Evolutionary conservation across 2,113 vertebrate genomes (phyloP).

Genomic region (Phaethornis superciliosus): DNA sequence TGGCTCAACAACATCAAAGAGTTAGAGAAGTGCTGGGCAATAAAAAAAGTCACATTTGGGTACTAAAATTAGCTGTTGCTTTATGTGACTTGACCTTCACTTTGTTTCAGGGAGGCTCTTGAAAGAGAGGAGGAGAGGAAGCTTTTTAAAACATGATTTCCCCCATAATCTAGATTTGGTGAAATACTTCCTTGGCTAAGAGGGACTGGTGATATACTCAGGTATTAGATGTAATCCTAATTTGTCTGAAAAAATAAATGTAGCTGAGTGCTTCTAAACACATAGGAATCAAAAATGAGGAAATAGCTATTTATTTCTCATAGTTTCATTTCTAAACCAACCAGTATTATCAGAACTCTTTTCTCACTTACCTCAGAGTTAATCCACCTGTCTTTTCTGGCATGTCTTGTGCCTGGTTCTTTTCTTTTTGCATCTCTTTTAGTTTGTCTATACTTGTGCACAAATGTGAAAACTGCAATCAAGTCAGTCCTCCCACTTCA

Average conservation of each 20-base stretch:
- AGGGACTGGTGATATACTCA: background rate
- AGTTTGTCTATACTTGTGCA: background rate
- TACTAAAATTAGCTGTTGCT: background rate
- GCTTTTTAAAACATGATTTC: background rate
- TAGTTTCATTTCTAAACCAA: background rate
- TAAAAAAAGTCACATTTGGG: no score
- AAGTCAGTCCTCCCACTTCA: background rate
- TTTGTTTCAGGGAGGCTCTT: background rate
- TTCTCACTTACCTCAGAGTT: background rate
- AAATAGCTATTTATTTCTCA: background rate
- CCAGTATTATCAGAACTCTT: background rate
- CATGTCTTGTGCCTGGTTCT: background rate
- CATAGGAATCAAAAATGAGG: background rate
- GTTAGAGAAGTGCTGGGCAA: background rate
- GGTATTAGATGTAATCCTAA: background rate
- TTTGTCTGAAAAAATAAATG: background rate
- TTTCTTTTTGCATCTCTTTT: background rate
- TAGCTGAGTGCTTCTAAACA: background rate
- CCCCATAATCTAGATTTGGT: background rate
- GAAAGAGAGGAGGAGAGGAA: background rate
- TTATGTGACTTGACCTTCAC: conserved; percentile 19
- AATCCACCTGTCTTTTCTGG: background rate
- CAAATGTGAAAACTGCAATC: background rate
- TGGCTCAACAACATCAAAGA: background rate
- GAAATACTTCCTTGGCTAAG: background rate